Evolutionary conservation across 1,140 invertebrate genomes (phyloP).

Genomic region (Archivesica marissinica): DNA sequence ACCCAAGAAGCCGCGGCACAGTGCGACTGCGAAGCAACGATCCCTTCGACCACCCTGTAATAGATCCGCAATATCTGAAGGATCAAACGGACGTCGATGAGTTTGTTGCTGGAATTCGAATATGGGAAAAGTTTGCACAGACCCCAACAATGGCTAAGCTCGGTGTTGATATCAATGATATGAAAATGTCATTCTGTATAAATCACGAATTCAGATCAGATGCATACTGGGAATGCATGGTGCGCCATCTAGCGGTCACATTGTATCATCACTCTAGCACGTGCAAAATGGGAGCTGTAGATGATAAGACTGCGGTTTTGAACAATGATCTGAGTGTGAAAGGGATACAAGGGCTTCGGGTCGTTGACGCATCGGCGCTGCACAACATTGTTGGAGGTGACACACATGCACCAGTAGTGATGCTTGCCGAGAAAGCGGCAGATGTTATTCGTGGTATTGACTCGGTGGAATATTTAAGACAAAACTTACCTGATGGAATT

Average conservation of each 20-base stretch:
- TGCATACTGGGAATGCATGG: conserved; percentile 78
- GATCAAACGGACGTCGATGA: neutral
- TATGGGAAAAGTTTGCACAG: conserved; percentile 13
- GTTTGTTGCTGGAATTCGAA: conserved; percentile 4
- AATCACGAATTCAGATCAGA: conserved; percentile 64
- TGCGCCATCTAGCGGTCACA: conserved; percentile 84
- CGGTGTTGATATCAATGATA: neutral
- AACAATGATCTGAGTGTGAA: conserved; percentile 87
- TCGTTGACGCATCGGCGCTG: conserved; percentile 73
- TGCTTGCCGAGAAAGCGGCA: conserved; percentile 94
- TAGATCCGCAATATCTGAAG: neutral
- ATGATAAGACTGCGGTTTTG: conserved; percentile 93
- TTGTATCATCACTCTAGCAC: conserved; percentile 95
- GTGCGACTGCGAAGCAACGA: neutral
- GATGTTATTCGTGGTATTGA: conserved; percentile 87
- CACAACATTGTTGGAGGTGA: conserved; percentile 86
- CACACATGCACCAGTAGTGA: conserved; percentile 91
- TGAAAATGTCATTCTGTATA: conserved; percentile 7
- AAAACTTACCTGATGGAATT: no score
- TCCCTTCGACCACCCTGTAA: conserved; percentile 10
- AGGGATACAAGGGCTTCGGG: neutral
- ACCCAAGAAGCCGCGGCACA: neutral
- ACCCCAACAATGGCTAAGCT: neutral
- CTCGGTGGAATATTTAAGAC: neutral
- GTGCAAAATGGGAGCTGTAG: conserved; percentile 95